Conservation (phyloP, 1,140 invertebrate genomes). For the Pseudoatta argentina region DNA sequence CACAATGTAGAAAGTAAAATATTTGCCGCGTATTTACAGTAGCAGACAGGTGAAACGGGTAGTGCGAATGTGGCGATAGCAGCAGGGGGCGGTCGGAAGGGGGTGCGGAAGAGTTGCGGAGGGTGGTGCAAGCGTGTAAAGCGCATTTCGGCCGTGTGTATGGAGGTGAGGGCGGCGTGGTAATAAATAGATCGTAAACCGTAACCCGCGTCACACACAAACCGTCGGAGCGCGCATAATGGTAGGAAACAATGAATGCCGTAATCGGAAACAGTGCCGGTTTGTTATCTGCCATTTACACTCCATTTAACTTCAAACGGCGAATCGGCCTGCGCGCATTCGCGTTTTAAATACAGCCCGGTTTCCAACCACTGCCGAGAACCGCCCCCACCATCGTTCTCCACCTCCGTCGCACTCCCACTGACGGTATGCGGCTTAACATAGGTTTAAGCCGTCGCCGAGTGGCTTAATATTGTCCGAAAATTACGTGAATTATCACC, state of each 20-base stretch:
- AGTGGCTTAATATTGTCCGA: constrained; percentile 80
- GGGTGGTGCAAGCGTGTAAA: constrained; percentile 74
- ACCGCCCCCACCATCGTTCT: constrained; percentile 40
- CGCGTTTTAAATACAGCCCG: constrained; percentile 84
- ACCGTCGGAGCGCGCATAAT: constrained; percentile 86
- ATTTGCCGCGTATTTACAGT: constrained; percentile 41
- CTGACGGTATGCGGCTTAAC: constrained; percentile 72
- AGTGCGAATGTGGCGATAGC: constrained; percentile 6
- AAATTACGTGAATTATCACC: constrained; percentile 81
- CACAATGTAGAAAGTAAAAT: constrained; percentile 52
- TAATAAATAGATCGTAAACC: constrained; percentile 87
- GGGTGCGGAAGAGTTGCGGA: constrained; percentile 61
- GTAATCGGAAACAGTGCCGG: constrained; percentile 87
- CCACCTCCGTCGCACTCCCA: constrained; percentile 26
- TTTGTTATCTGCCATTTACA: constrained; percentile 87
- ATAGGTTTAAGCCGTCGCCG: constrained; percentile 82
- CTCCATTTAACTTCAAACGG: constrained; percentile 87
- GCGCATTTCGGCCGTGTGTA: constrained; percentile 75
- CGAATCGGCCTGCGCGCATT: constrained; percentile 84
- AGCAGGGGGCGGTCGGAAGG: not conserved
- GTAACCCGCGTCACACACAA: constrained; percentile 85
- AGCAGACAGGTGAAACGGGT: constrained; percentile 64
- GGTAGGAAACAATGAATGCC: constrained; percentile 87
- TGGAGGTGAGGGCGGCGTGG: constrained; percentile 75
- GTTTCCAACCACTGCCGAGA: constrained; percentile 63